Percentiles rank a stretch among this genome's conserved stretches.
Conservation (phyloP, 1,140 invertebrate species). For the Magallana angulata region DNA sequence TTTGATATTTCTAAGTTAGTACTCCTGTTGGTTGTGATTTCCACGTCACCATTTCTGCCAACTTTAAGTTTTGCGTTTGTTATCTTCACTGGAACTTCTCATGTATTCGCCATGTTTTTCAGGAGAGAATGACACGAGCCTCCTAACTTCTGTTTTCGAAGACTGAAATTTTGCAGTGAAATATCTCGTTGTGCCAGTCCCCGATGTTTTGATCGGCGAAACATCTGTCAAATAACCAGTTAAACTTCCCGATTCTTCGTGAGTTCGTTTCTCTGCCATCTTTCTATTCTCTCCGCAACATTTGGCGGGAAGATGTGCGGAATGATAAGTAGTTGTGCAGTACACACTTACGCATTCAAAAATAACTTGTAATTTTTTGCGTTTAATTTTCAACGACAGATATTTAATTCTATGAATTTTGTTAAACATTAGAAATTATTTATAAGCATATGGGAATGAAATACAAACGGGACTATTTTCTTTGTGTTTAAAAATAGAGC, state of each 20-base stretch:
- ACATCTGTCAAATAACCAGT: slow-evolving; percentile 6
- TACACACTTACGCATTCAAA: neutral
- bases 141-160: neutral
- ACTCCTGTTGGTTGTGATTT: slow-evolving; percentile 6
- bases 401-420: too few relatives aligned
- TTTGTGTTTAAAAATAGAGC: too few relatives aligned
- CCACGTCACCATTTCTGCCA: neutral
- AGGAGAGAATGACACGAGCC: neutral
- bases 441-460: too few relatives aligned
- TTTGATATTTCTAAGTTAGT: neutral
- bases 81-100: neutral
- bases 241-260: neutral
- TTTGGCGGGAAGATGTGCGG: neutral
- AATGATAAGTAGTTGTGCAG: neutral
- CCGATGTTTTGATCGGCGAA: neutral
- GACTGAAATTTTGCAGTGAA: neutral
- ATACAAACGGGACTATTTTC: too few relatives aligned
- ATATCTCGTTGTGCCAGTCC: neutral
- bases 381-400: neutral
- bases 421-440: too few relatives aligned
- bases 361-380: neutral
- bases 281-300: neutral
- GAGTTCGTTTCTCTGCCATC: neutral
- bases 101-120: slow-evolving; percentile 12
- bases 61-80: neutral